Conservation (phyloP, 2,113 vertebrate species). For the Setophaga kirtlandii region DNA sequence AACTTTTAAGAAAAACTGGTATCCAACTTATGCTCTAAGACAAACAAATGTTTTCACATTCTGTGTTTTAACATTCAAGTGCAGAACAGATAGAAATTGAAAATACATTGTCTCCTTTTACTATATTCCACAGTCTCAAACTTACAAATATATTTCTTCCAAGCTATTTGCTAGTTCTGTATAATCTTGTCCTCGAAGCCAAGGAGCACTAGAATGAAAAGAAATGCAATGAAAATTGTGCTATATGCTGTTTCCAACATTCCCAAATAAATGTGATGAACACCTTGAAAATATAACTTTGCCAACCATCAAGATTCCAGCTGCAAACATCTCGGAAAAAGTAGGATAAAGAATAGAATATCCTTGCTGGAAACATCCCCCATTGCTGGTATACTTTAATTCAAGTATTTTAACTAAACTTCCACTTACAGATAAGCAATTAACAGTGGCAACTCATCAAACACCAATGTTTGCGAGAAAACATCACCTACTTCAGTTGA, state of each 20-base stretch:
- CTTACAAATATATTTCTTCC: constrained; percentile 96
- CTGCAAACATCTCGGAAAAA: not conserved
- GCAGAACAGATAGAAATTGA: not conserved
- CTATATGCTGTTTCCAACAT: not conserved
- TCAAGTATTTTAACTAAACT: not conserved
- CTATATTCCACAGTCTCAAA: not conserved
- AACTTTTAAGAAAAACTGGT: not conserved
- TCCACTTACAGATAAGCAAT: not conserved
- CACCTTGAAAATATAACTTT: not conserved
- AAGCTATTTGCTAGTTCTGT: constrained; percentile 84
- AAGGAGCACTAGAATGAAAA: constrained; percentile 85
- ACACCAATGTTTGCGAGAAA: not conserved
- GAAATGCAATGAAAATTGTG: constrained; percentile 17
- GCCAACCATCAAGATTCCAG: not conserved
- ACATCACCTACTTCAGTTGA: constrained; percentile 89
- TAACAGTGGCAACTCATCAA: not conserved
- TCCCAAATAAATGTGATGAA: not conserved
- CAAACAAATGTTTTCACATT: not conserved
- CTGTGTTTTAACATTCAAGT: not conserved
- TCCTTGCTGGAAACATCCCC: not conserved
- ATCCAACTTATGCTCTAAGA: not conserved
- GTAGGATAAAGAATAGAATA: not conserved
- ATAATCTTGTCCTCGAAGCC: constrained; percentile 88
- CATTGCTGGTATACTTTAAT: not conserved
- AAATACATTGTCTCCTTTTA: not conserved